A percentile compares a stretch with the other conserved stretches of the same genome.
Conservation (phyloP, 2,797 vertebrate species). For the Chromobotia macracanthus region DNA sequence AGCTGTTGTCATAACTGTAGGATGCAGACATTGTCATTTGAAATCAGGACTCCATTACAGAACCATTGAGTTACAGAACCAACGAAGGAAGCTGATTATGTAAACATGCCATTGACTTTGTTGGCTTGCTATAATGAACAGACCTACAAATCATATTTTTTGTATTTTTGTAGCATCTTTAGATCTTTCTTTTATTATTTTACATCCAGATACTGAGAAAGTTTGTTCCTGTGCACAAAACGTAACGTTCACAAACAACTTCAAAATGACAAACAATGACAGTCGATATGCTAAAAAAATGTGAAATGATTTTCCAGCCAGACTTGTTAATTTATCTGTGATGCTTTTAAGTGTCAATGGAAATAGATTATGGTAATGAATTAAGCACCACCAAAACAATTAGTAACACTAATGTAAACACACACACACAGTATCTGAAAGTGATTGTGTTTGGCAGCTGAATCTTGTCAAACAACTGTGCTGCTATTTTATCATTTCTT, state of each 20-base stretch:
- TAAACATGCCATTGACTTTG: slow-evolving; percentile 6
- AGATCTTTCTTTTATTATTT: background rate
- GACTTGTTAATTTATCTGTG: background rate
- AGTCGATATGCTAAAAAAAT: background rate
- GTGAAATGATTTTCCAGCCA: background rate
- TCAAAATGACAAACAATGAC: background rate
- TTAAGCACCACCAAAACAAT: slow-evolving; percentile 3
- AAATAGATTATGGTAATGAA: background rate
- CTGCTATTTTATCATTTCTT: slow-evolving; percentile 8
- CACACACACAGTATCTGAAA: background rate
- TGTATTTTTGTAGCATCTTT: background rate
- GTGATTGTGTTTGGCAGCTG: background rate
- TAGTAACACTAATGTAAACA: background rate
- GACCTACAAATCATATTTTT: background rate
- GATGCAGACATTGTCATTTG: background rate
- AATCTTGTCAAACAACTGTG: slow-evolving; percentile 2
- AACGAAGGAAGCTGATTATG: slow-evolving; percentile 2
- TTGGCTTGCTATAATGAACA: background rate
- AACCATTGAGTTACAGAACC: background rate
- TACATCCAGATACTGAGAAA: background rate
- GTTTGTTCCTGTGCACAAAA: background rate
- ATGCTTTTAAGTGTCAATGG: background rate
- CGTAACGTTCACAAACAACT: background rate
- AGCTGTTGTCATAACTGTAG: background rate
- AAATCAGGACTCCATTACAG: background rate